phyloP scores from a whole-genome alignment of 2,113 vertebrate species.

The Melanotaenia duboulayi region DNA sequence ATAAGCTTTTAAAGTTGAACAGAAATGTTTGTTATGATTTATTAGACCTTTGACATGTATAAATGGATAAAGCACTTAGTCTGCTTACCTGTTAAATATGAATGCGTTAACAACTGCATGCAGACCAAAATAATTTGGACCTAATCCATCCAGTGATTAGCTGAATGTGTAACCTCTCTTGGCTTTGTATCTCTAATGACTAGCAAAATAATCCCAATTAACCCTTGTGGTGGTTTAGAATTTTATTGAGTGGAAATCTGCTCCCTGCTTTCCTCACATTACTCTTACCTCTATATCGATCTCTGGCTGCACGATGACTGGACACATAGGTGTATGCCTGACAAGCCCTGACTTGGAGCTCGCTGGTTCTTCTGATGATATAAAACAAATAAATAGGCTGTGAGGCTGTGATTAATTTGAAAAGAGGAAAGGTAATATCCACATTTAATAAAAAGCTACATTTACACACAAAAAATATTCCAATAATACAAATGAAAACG shows the following conservation, averaged over 20 bases:
- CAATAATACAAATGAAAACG: too few relatives aligned
- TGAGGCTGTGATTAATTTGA: conserved; percentile 8
- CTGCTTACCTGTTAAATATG: conserved; percentile 48
- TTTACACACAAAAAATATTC: neutral
- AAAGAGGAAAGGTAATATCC: too few relatives aligned
- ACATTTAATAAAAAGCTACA: neutral
- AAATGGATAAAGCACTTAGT: conserved; percentile 32
- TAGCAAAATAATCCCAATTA: neutral
- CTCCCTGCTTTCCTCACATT: neutral
- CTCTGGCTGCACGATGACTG: conserved; percentile 63
- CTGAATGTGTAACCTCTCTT: conserved; percentile 16
- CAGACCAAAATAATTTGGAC: conserved; percentile 33
- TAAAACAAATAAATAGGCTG: conserved; percentile 15
- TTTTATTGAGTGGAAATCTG: neutral
- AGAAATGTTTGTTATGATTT: conserved; percentile 51
- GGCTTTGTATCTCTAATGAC: neutral
- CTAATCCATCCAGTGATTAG: neutral
- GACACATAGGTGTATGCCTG: conserved; percentile 38
- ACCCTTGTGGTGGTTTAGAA: neutral
- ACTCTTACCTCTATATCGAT: conserved; percentile 78
- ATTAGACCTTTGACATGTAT: conserved; percentile 43
- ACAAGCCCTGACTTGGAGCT: neutral
- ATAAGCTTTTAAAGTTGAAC: conserved; percentile 49
- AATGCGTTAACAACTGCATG: conserved; percentile 59
- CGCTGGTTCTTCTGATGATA: conserved; percentile 59